phyloP scores from a whole-genome alignment of 2,888 invertebrate genomes.

The Stegana nigrithorax region DNA sequence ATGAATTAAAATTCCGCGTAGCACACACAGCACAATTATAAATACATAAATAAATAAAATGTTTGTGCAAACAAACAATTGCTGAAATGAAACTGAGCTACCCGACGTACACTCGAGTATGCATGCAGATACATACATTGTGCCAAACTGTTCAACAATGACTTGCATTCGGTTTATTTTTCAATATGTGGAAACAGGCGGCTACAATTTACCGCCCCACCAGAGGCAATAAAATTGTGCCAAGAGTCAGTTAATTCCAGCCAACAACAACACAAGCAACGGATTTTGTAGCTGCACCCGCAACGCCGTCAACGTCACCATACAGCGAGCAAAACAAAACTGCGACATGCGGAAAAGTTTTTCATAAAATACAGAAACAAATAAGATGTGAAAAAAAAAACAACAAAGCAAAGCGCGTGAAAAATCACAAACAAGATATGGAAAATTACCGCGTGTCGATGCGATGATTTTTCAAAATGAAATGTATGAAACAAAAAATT shows the following conservation, averaged over 20 bases:
- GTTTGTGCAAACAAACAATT: slow-evolving; percentile 3
- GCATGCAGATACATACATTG: neutral
- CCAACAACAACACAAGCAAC: too few relatives aligned
- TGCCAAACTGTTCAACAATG: neutral
- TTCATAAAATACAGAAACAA: neutral
- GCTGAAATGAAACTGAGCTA: slow-evolving; percentile 22
- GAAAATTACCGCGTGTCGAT: slow-evolving; percentile 10
- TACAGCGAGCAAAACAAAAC: neutral
- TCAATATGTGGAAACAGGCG: neutral
- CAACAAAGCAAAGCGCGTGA: neutral
- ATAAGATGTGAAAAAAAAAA: neutral
- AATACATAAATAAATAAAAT: slow-evolving; percentile 43
- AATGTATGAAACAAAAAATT: too few relatives aligned
- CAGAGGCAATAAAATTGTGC: neutral
- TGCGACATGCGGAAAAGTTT: neutral
- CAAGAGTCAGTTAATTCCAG: too few relatives aligned
- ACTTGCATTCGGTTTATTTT: neutral
- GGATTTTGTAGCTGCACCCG: too few relatives aligned
- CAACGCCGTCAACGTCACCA: too few relatives aligned
- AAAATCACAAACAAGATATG: neutral
- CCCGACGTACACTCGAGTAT: slow-evolving; percentile 23
- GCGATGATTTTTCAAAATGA: slow-evolving; percentile 1
- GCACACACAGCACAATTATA: slow-evolving; percentile 9
- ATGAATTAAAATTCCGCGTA: slow-evolving; percentile 5
- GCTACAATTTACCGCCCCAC: slow-evolving; percentile 23